Evolutionary conservation across 2,797 vertebrate species (phyloP), one percentile per base, ranked within the genome.

Genomic region (Bryconaethiops microstoma): DNA sequence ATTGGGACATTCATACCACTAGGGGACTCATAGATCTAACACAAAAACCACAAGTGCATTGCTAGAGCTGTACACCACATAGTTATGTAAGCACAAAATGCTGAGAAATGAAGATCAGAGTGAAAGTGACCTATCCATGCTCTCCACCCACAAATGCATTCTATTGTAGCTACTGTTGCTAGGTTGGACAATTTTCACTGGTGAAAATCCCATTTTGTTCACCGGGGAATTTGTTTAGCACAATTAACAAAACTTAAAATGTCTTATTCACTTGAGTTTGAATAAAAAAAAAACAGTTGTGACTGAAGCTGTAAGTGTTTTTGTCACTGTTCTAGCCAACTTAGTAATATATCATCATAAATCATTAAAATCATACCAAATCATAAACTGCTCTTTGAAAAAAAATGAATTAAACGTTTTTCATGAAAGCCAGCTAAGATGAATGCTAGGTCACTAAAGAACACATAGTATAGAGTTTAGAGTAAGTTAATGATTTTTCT

Each of bases 1-100:
- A 65, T 81, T 50, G 70, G 25, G 64, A 65, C 52, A 72, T 74
- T 74, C 52, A 74, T 78, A 70, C 40, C 74, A 71, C 71, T 69
- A 50, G 55, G 82, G 72, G 50, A 80, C 72, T 80, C 67, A 16
- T 14, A 42, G 57, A 45, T 78, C 57, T 57, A 55, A 23, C 70
- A 74, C 69, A 54, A 59, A 35, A 59, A 5, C 45, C 50, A 21
- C 62, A 55, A 60, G 68, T 69, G 71, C 73, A 76, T 29, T 54
- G 52, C 35, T 76, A 68, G 68, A 50, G 70, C 68, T 76, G 59
- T 59, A 72, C 64, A 64, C 71, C 8, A 70, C 39, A 76, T 35
- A 65, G 57, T 79, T 79, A 71, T 39, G 60, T 76, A 78, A 73
- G 77, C 71, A 57, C 73, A 55, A 57, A 48, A 35, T 73, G 25